phyloP scores from a whole-genome alignment of 2,888 invertebrate genomes.

The Philereme vetulata region DNA sequence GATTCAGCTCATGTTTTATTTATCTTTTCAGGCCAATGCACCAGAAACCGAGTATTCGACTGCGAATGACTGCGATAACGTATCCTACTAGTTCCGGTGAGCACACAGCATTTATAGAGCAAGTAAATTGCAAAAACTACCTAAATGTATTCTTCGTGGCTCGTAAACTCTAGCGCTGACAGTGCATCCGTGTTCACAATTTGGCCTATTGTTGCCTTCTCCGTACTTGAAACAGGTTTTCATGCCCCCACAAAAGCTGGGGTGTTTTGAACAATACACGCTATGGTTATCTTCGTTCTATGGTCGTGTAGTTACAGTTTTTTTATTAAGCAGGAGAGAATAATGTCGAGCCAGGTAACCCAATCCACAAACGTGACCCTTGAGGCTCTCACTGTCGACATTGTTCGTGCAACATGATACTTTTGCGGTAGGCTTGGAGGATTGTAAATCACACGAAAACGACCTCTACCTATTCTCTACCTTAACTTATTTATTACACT shows the following conservation, averaged over 20 bases:
- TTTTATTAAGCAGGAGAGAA: constrained; percentile 62
- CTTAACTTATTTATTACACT: neutral
- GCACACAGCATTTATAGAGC: constrained; percentile 19
- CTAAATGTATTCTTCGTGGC: constrained; percentile 18
- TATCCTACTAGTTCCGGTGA: constrained; percentile 53
- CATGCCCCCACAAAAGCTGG: constrained; percentile 56
- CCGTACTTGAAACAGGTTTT: constrained; percentile 64
- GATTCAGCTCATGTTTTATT: constrained; percentile 54
- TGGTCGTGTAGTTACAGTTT: constrained; percentile 53
- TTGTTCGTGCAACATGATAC: constrained; percentile 61
- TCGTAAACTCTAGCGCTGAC: constrained; percentile 37
- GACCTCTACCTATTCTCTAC: neutral
- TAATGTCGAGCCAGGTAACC: constrained; percentile 60
- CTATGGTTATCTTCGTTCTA: constrained; percentile 50
- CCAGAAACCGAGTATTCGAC: constrained; percentile 56
- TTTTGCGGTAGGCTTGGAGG: constrained; percentile 39
- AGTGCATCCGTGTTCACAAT: constrained; percentile 42
- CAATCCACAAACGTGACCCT: constrained; percentile 61
- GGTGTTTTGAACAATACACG: constrained; percentile 59
- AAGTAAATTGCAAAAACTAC: constrained; percentile 15
- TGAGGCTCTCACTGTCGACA: constrained; percentile 49
- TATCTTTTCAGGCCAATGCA: constrained; percentile 69
- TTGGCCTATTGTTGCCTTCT: constrained; percentile 54
- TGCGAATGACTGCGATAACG: constrained; percentile 59
- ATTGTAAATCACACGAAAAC: constrained; percentile 29